phyloP scores from a whole-genome alignment of 1,140 invertebrate species.

The Leptoteleia sp. region DNA sequence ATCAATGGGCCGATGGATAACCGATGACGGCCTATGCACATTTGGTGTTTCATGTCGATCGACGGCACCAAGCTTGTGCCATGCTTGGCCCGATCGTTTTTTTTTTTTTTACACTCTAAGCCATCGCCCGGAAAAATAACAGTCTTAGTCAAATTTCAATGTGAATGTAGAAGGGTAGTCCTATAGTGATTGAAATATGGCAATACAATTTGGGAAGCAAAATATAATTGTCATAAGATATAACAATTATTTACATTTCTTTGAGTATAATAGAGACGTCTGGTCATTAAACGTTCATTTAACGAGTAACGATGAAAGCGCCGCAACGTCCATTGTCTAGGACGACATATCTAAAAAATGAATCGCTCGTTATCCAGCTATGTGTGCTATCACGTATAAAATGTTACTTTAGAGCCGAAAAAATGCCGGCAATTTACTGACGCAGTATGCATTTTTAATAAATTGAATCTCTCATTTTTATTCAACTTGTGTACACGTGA shows the following conservation, averaged over 20 bases:
- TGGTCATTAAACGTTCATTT: constrained; percentile 62
- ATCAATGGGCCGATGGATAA: no score
- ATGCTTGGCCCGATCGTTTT: no score
- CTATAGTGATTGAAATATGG: constrained; percentile 20
- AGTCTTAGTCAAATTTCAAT: no score
- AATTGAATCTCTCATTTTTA: constrained; percentile 51
- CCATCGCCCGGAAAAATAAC: no score
- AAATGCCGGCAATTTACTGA: constrained; percentile 54
- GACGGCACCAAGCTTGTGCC: no score
- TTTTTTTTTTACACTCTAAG: no score
- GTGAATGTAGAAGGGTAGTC: no score
- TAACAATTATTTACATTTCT: constrained; percentile 57
- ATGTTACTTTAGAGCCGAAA: constrained; percentile 43
- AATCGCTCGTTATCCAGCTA: constrained; percentile 63
- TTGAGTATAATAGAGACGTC: constrained; percentile 40
- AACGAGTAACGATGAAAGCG: constrained; percentile 57
- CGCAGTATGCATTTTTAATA: constrained; percentile 57
- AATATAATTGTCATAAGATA: constrained; percentile 52
- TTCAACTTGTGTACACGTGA: constrained; percentile 17
- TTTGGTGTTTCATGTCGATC: no score
- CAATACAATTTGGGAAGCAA: constrained; percentile 20
- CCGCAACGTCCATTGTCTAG: constrained; percentile 47
- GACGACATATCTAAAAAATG: constrained; percentile 62
- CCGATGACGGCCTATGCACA: no score
- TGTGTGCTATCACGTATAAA: constrained; percentile 49